Conservation (phyloP, 2,888 invertebrate genomes). For the Amphimallon solstitiale region DNA sequence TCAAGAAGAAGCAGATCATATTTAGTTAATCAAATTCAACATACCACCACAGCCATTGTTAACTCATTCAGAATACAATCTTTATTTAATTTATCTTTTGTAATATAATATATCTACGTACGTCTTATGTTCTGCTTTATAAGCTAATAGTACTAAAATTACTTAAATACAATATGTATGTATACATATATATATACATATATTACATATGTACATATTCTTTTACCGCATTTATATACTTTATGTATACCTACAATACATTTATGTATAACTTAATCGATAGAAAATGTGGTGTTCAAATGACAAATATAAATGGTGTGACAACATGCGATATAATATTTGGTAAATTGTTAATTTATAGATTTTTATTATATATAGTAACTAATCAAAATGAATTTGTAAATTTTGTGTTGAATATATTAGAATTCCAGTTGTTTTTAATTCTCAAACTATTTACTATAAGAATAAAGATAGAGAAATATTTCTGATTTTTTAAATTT, state of each 20-base stretch:
- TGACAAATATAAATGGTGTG: neutral
- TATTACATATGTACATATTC: too few species aligned
- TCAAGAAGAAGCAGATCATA: constrained; percentile 1
- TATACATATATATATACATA: too few species aligned
- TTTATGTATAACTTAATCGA: neutral
- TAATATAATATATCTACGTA: constrained; percentile 37
- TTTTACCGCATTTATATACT: neutral
- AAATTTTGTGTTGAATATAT: too few species aligned
- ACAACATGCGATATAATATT: neutral
- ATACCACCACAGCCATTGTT: constrained; percentile 40
- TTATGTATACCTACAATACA: neutral
- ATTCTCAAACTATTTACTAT: too few species aligned
- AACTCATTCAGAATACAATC: constrained; percentile 39
- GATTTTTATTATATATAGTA: too few species aligned
- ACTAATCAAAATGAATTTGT: too few species aligned
- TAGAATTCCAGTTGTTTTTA: too few species aligned
- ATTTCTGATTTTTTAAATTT: too few species aligned
- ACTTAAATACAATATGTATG: neutral
- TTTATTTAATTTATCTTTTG: constrained; percentile 41
- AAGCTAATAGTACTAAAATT: constrained; percentile 18
- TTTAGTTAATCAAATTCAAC: constrained; percentile 39
- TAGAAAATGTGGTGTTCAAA: neutral
- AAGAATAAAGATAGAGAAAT: too few species aligned
- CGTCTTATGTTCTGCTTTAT: constrained; percentile 1
- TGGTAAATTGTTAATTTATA: too few species aligned